Conservation (phyloP, 2,888 invertebrate genomes). For the Amphipyra berbera region DNA sequence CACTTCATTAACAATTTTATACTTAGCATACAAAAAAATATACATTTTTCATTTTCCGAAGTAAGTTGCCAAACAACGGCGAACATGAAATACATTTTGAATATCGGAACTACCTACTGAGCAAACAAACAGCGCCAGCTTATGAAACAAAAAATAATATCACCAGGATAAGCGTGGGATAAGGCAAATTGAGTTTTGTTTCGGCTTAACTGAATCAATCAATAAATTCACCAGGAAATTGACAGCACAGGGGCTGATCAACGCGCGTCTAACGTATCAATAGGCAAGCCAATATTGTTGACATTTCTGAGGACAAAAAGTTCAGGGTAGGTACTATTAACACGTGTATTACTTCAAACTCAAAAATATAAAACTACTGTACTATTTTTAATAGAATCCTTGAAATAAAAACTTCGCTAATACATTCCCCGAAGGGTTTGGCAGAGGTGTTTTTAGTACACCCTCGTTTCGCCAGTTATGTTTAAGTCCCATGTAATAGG, state of each 20-base stretch:
- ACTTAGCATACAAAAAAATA: not conserved
- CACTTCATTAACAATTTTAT: slow-evolving; percentile 11
- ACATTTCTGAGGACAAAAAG: slow-evolving; percentile 5
- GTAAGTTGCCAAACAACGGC: not conserved
- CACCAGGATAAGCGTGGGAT: slow-evolving; percentile 52
- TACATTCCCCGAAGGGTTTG: no score
- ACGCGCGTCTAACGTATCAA: slow-evolving; percentile 19
- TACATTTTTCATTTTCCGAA: slow-evolving; percentile 5
- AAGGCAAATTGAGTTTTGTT: slow-evolving; percentile 67
- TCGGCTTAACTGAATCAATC: slow-evolving; percentile 61
- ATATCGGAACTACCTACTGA: slow-evolving; percentile 31
- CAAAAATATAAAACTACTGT: slow-evolving; percentile 3
- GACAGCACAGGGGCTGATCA: slow-evolving; percentile 42
- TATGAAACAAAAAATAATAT: slow-evolving; percentile 49
- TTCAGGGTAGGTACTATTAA: no score
- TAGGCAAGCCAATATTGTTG: not conserved
- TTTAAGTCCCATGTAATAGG: no score
- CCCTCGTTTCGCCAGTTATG: no score
- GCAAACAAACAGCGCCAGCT: slow-evolving; percentile 17
- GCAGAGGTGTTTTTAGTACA: no score
- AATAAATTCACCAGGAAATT: slow-evolving; percentile 58
- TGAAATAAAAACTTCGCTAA: not conserved
- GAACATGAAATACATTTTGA: slow-evolving; percentile 10
- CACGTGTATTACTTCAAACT: not conserved
- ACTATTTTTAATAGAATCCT: slow-evolving; percentile 6